Conservation (phyloP, 1,140 invertebrate genomes). For the Caenorhabditis remanei region DNA sequence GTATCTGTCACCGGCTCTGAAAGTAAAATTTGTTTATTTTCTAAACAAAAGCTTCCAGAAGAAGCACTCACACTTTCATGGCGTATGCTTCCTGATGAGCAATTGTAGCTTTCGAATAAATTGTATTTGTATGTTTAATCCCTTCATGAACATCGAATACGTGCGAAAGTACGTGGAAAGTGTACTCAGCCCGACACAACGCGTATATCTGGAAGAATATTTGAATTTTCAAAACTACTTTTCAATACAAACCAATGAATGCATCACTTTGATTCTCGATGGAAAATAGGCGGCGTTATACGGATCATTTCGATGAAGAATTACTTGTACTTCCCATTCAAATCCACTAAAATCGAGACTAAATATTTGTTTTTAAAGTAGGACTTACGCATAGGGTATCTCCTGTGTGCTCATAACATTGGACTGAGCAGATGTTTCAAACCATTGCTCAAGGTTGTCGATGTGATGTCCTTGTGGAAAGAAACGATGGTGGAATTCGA, state of each 20-base stretch:
- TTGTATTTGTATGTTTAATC: neutral
- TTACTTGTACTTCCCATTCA: neutral
- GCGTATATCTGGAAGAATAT: neutral
- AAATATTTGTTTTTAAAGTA: neutral
- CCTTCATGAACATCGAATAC: conserved; percentile 7
- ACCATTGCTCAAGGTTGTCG: neutral
- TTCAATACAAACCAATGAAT: neutral
- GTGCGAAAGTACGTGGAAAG: neutral
- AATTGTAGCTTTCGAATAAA: neutral
- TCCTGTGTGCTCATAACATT: neutral
- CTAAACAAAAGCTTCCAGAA: no score
- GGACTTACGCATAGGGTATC: neutral
- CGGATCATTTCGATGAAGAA: conserved; percentile 10
- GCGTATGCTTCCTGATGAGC: neutral
- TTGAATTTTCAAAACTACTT: no score
- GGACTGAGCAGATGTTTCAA: neutral
- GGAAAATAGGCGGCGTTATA: neutral
- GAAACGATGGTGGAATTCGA: conserved; percentile 2
- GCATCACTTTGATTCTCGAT: conserved; percentile 3
- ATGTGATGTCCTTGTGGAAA: neutral
- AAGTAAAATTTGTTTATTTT: neutral
- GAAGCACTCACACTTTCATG: no score
- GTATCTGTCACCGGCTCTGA: neutral
- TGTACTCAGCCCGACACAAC: neutral
- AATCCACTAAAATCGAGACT: neutral